Evolutionary conservation across 2,888 invertebrate species (phyloP).

Genomic region (Melinaea menophilus): DNA sequence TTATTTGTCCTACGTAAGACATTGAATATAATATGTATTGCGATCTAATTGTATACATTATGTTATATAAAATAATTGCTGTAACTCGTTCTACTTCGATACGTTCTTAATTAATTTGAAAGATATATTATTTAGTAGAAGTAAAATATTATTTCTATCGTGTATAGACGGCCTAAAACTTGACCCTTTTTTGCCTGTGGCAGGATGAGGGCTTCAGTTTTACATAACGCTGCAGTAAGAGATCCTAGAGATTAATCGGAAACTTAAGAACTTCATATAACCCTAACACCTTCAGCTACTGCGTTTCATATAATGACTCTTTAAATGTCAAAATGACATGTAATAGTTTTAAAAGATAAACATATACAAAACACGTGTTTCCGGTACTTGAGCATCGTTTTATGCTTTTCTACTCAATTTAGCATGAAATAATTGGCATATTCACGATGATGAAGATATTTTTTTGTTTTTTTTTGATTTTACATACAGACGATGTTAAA

Average conservation of each 20-base stretch:
- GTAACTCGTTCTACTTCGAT: constrained; percentile 1
- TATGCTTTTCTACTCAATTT: no score
- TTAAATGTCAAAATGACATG: no score
- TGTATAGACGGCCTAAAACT: constrained; percentile 23
- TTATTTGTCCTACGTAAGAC: constrained; percentile 24
- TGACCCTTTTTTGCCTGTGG: constrained; percentile 23
- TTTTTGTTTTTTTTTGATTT: no score
- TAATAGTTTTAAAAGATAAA: no score
- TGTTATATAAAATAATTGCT: neutral
- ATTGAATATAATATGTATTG: constrained; percentile 24
- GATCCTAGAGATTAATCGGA: constrained; percentile 27
- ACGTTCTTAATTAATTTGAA: neutral
- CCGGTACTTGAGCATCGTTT: no score
- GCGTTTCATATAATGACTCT: neutral
- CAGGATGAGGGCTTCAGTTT: constrained; percentile 27
- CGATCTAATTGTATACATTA: constrained; percentile 10
- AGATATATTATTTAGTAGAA: neutral
- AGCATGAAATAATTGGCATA: no score
- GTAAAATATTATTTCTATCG: neutral
- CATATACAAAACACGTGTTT: no score
- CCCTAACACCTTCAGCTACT: constrained; percentile 4
- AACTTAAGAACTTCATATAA: constrained; percentile 20
- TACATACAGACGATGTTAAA: no score
- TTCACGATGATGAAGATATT: no score
- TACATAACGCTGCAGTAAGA: constrained; percentile 28